Evolutionary conservation across 2,888 invertebrate genomes (phyloP).

Genomic region (Chrysolina americana): DNA sequence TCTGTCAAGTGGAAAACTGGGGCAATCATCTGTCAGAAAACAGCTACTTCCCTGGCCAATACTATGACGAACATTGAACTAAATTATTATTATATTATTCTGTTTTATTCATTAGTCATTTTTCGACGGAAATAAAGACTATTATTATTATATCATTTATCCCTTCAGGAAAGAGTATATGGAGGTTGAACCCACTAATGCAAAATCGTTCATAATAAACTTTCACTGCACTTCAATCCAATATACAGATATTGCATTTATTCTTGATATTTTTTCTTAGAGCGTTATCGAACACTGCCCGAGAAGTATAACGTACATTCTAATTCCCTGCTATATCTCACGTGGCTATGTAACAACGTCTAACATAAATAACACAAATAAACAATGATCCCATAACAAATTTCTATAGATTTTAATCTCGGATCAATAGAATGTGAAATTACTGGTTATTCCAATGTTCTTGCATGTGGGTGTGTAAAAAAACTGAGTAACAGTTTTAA

Average conservation of each 20-base stretch:
- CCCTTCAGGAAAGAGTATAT: too few relatives aligned
- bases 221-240: background rate
- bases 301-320: constrained; percentile 14
- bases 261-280: background rate
- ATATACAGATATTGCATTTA: background rate
- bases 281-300: constrained; percentile 1
- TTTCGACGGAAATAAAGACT: too few relatives aligned
- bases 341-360: constrained; percentile 17
- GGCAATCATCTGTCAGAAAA: too few relatives aligned
- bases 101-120: too few relatives aligned
- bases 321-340: constrained; percentile 9
- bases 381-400: constrained; percentile 33
- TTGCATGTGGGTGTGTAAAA: constrained; percentile 32
- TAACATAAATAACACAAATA: constrained; percentile 23
- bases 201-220: background rate
- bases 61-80: too few relatives aligned
- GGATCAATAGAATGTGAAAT: constrained; percentile 34
- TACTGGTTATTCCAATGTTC: constrained; percentile 29
- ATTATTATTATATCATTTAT: too few relatives aligned
- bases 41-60: too few relatives aligned
- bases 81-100: too few relatives aligned
- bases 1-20: too few relatives aligned
- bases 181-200: too few relatives aligned
- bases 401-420: constrained; percentile 31
- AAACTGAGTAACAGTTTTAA: constrained; percentile 16